Conservation (phyloP, 1,140 invertebrate species). For the Bombus turneri region DNA sequence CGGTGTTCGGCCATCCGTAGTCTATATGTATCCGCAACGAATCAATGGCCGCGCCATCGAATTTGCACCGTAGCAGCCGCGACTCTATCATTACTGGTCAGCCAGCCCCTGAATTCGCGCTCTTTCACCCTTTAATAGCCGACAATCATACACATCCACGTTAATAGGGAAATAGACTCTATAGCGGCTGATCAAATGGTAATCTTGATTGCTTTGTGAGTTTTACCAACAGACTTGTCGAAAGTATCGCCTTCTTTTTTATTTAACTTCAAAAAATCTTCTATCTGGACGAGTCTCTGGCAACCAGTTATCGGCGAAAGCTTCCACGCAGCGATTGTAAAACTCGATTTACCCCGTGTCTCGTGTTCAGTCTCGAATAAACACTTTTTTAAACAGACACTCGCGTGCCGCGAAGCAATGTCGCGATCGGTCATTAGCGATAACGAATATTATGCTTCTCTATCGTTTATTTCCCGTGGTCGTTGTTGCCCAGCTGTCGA, state of each 20-base stretch:
- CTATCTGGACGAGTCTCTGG: neutral
- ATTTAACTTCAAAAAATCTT: neutral
- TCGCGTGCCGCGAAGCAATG: slow-evolving; percentile 8
- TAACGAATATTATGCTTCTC: slow-evolving; percentile 44
- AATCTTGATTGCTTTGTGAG: neutral
- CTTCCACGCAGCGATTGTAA: neutral
- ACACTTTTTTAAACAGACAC: neutral
- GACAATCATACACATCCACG: slow-evolving; percentile 16
- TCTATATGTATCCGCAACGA: neutral
- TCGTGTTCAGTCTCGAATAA: neutral
- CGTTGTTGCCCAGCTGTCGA: slow-evolving; percentile 4
- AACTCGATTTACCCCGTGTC: slow-evolving; percentile 18
- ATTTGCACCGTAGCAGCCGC: slow-evolving; percentile 21
- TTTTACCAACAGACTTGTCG: neutral
- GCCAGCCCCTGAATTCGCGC: slow-evolving; percentile 22
- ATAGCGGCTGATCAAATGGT: neutral
- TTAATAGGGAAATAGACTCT: slow-evolving; percentile 6
- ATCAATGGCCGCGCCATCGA: slow-evolving; percentile 7
- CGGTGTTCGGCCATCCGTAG: neutral
- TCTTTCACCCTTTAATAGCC: slow-evolving; percentile 33
- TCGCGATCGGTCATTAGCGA: slow-evolving; percentile 49
- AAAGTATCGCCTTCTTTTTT: neutral
- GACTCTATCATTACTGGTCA: slow-evolving; percentile 38
- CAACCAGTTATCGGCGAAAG: no score
- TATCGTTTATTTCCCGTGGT: slow-evolving; percentile 5